A percentile compares a stretch with the other conserved stretches of the same genome.
Conservation (phyloP, 2,113 vertebrate species). For the Gobio gobio region DNA sequence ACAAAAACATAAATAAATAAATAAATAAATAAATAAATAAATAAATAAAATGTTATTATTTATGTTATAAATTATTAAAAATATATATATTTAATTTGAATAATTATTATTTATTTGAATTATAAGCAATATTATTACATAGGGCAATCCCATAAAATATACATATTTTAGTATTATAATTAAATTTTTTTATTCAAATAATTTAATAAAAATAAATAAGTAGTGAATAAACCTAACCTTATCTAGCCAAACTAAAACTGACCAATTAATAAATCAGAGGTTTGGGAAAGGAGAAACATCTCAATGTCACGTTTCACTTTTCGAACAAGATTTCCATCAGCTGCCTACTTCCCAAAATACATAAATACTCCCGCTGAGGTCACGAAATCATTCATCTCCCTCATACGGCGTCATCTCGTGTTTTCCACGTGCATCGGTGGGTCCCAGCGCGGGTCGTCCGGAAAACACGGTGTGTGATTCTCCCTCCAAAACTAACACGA, state of each 20-base stretch:
- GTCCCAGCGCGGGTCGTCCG: background rate
- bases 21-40: too few species aligned
- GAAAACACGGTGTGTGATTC: background rate
- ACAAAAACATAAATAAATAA: too few species aligned
- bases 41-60: too few species aligned
- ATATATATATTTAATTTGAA: too few species aligned
- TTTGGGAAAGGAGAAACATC: background rate
- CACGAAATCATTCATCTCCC: conserved; percentile 11
- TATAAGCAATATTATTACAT: too few species aligned
- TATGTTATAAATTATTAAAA: too few species aligned
- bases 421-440: background rate
- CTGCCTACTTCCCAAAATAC: background rate
- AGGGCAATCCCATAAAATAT: too few species aligned
- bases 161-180: too few species aligned
- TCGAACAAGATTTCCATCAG: background rate
- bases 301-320: background rate
- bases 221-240: too few species aligned
- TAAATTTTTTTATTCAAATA: too few species aligned
- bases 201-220: too few species aligned
- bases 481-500: conserved; percentile 13
- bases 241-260: background rate
- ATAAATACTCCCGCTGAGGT: background rate
- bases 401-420: background rate
- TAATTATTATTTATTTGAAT: too few species aligned
- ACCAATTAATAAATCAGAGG: background rate